phyloP scores from a whole-genome alignment of 2,113 vertebrate genomes.

The Hippocampus guttulatus region DNA sequence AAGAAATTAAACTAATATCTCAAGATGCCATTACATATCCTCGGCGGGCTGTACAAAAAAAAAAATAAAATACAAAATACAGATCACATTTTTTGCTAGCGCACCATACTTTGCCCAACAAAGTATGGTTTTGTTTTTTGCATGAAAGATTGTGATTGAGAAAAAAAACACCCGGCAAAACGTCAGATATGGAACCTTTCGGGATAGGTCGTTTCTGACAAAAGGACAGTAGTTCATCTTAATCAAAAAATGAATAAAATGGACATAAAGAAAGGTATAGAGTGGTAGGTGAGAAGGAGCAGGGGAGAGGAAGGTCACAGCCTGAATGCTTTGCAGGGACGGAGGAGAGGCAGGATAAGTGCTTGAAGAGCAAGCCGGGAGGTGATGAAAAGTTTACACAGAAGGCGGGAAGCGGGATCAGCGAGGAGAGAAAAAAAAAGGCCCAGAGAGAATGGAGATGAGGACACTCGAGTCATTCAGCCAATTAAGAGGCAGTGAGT shows the following conservation, averaged over 20 bases:
- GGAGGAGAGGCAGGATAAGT: constrained; percentile 8
- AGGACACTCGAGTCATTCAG: constrained; percentile 32
- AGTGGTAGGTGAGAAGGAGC: background rate
- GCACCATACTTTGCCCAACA: too few relatives aligned
- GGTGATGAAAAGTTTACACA: constrained; percentile 28
- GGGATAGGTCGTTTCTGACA: background rate
- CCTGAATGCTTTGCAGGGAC: background rate
- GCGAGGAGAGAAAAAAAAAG: constrained; percentile 15
- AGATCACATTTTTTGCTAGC: too few relatives aligned
- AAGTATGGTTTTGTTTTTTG: too few relatives aligned
- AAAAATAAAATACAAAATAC: too few relatives aligned
- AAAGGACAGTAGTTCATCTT: background rate
- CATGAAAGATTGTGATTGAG: too few relatives aligned
- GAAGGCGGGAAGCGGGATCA: constrained; percentile 33
- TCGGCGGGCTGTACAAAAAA: too few relatives aligned
- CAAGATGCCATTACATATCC: too few relatives aligned
- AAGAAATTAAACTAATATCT: too few relatives aligned
- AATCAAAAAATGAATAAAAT: background rate
- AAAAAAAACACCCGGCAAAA: background rate
- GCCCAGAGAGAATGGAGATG: constrained; percentile 11
- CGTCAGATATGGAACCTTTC: background rate
- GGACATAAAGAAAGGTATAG: background rate
- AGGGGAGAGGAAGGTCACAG: constrained; percentile 1
- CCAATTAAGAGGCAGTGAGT: constrained; percentile 15
- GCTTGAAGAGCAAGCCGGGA: background rate